Evolutionary conservation across 1,140 invertebrate species (phyloP), one percentile per base, ranked within the genome.

Genomic region (Drosophila lacteicornis): DNA sequence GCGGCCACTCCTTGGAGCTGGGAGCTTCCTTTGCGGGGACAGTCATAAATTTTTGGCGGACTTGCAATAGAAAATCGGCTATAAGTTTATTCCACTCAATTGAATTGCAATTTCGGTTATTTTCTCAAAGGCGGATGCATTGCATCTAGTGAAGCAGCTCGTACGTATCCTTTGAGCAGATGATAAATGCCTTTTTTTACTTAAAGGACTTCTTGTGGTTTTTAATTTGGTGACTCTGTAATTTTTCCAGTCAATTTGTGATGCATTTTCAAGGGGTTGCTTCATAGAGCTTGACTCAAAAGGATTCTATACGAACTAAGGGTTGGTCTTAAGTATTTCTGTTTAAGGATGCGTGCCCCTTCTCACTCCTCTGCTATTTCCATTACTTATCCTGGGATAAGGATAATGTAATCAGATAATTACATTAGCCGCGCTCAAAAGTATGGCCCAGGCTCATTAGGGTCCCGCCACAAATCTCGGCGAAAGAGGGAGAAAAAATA

Each of bases 41-140:
- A 65, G 70, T 79, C 84, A 88, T 90, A 88, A 90, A 88, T 88
- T 85, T 63, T 42, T 49, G 63, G 45, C 61, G 56, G 36, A 53
- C 47, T n/a, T 36, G 53, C 58, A 51, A 74, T 73, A 74, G 74
- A 79, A 71, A 82, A 82, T 86, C 82, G 55, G 69, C 77, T 67
- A 82, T 77, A 80, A 90, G 85, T 88, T 88, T 88, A 88, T 90
- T 88, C 84, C 85, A 88, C 84, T 90, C 84, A 85, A 88, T 90
- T 88, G 84, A 88, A 88, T 84, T 81, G 78, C 81, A 79, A 90
- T 85, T 79, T 84, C 51, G 47, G 38, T 73, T 73, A 74, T 73
- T 51, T 71, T 45, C 19, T 13, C 13, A 33, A 43, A 17, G 68
- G 40, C 67, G 63, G 25, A 47, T 70, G 67, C 67, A 43, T 46